These are phyloP conservation scores for Ganaspis sp. DNA, from an alignment of 1,140 invertebrate species.

Conservation along the genomic window DNA sequence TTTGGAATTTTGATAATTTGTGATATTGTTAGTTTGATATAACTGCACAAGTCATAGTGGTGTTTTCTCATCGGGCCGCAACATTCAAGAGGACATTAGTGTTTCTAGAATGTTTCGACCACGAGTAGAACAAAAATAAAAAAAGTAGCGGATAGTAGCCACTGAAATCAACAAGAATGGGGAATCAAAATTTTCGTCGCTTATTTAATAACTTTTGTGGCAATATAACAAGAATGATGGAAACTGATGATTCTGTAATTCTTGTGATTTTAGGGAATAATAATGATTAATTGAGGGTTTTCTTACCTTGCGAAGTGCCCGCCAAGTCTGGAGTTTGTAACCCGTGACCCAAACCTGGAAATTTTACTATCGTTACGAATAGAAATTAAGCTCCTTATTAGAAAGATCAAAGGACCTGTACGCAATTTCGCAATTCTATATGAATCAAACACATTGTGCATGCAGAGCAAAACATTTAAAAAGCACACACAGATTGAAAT, in stretches of 20 bases:
- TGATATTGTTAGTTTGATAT: constrained; percentile 76
- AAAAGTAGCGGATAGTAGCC: constrained; percentile 67
- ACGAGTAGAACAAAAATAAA: constrained; percentile 59
- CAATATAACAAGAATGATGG: background rate
- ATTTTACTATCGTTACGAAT: constrained; percentile 75
- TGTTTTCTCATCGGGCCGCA: constrained; percentile 47
- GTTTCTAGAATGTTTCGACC: constrained; percentile 58
- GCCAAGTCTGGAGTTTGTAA: constrained; percentile 83
- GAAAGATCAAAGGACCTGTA: constrained; percentile 66
- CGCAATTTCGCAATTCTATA: constrained; percentile 72
- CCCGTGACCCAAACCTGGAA: constrained; percentile 81
- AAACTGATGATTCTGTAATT: constrained; percentile 14
- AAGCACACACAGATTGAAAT: background rate
- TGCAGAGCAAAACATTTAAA: background rate
- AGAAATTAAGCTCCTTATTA: constrained; percentile 60
- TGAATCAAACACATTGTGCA: background rate
- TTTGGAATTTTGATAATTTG: constrained; percentile 60
- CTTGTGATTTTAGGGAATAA: constrained; percentile 56
- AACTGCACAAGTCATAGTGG: constrained; percentile 75
- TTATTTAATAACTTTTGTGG: background rate
- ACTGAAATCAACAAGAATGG: constrained; percentile 64
- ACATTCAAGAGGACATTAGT: constrained; percentile 50
- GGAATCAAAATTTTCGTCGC: constrained; percentile 46
- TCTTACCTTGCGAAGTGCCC: constrained; percentile 91
- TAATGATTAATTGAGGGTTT: constrained; percentile 50